Evolutionary conservation across 2,113 vertebrate species (phyloP).

Genomic region (Calyptomena viridis): DNA sequence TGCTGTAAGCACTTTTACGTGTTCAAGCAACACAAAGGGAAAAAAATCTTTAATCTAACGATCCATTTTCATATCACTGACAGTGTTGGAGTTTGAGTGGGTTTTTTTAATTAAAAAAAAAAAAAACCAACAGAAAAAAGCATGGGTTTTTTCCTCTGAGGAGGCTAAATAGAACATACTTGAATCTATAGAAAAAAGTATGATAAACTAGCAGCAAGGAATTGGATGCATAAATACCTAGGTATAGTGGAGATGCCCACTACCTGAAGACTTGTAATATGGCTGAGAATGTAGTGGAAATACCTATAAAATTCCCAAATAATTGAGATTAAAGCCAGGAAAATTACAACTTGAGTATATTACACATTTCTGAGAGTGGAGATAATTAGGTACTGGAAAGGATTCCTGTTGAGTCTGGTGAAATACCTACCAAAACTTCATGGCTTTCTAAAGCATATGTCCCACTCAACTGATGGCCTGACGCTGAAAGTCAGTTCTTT

Average conservation of each 20-base stretch:
- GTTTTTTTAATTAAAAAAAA: background rate
- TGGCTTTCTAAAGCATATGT: background rate
- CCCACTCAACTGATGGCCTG: rapidly evolving
- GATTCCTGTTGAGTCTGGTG: background rate
- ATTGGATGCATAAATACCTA: background rate
- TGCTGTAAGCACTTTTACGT: background rate
- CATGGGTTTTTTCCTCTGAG: background rate
- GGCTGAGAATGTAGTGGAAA: background rate
- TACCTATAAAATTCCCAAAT: background rate
- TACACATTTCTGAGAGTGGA: background rate
- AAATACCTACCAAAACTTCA: background rate
- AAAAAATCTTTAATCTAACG: background rate
- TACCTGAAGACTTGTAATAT: background rate
- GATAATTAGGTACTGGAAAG: background rate
- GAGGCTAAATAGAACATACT: background rate
- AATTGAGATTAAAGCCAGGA: background rate
- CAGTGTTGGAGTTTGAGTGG: background rate
- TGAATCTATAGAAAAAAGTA: background rate
- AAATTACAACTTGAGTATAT: background rate
- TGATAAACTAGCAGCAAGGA: background rate
- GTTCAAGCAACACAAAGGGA: background rate
- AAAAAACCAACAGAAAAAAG: background rate
- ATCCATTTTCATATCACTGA: background rate
- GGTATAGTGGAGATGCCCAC: background rate
- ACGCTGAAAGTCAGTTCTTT: background rate